Evolutionary conservation across 2,888 invertebrate species (phyloP), one percentile per base, ranked within the genome.

Genomic region (Drosophila vallismaia): DNA sequence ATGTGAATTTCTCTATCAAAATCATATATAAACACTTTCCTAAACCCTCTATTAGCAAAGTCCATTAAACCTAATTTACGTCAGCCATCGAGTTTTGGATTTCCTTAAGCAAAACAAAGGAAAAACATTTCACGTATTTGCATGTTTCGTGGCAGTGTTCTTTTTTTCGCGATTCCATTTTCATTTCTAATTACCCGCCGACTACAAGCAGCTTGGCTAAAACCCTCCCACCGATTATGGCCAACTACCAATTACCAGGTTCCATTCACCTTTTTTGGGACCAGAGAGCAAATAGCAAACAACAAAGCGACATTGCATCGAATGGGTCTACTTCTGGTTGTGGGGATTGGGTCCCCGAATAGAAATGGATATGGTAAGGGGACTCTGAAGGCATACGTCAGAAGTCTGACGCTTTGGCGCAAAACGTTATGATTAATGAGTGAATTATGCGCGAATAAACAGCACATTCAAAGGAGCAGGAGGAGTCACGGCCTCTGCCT

Each of bases 361-460:
- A 12, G 66, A 48, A 44, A 48, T 51, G 55, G 56, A 42, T 42
- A 4, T 42, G 14, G 14, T 7, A 4, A 14, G 51, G 48, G 48
- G 45, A 33, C 53, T 49, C 28, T 0, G 28, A 36, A 58, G 69
- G 62, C 85, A 70, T 78, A 78, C 69, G 81, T 71, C 74, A 70
- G 44, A 76, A 45, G 77, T 74, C 77, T 82, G 86, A 74, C 82
- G 73, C 54, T 73, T 70, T 67, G 72, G 80, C 87, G 79, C 84
- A 87, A 82, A 86, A 74, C 84, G 79, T 85, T 81, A 86, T 86
- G 86, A 86, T 86, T 86, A 86, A 86, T 86, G 86, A 86, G 86
- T 87, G 86, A 86, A 86, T 86, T 86, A 88, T 86, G 86, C 88
- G 86, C 86, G 88, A 88, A 86, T 86, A 86, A 88, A 87, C 86